phyloP scores from a whole-genome alignment of 2,113 vertebrate species.

The Plecturocebus donacophilus region DNA sequence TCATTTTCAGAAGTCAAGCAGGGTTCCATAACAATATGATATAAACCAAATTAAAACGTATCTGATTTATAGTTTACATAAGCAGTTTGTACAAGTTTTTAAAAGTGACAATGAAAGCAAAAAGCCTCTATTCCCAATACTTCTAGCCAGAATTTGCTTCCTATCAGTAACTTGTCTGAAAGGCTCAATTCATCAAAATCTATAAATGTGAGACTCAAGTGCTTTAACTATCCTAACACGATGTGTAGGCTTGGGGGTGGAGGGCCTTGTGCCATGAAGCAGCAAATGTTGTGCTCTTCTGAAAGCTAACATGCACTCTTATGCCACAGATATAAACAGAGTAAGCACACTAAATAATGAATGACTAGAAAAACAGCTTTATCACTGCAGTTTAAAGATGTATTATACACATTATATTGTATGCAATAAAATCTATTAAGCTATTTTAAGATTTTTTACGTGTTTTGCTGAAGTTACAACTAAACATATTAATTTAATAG shows the following conservation, averaged over 20 bases:
- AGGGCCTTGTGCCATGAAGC: constrained; percentile 87
- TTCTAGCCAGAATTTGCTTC: constrained; percentile 82
- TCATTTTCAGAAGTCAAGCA: neutral
- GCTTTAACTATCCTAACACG: constrained; percentile 90
- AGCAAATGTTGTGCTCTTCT: constrained; percentile 84
- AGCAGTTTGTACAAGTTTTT: neutral
- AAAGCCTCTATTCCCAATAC: constrained; percentile 55
- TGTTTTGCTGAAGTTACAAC: neutral
- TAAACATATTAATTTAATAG: neutral
- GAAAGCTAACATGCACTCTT: constrained; percentile 86
- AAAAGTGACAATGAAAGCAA: neutral
- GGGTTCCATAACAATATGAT: neutral
- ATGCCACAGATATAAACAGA: constrained; percentile 92
- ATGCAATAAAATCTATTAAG: neutral
- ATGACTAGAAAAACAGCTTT: constrained; percentile 72
- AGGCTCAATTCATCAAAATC: constrained; percentile 83
- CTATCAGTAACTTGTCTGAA: constrained; percentile 81
- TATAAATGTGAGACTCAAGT: constrained; percentile 90
- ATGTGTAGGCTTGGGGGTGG: constrained; percentile 83
- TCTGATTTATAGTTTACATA: neutral
- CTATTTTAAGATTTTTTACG: neutral
- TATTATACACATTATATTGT: neutral
- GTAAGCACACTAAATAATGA: constrained; percentile 85
- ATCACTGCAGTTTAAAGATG: constrained; percentile 45
- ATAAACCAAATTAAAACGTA: neutral